These are phyloP conservation scores for Squalus acanthias DNA, from an alignment of 2,797 vertebrate species.

Conservation along the genomic window DNA sequence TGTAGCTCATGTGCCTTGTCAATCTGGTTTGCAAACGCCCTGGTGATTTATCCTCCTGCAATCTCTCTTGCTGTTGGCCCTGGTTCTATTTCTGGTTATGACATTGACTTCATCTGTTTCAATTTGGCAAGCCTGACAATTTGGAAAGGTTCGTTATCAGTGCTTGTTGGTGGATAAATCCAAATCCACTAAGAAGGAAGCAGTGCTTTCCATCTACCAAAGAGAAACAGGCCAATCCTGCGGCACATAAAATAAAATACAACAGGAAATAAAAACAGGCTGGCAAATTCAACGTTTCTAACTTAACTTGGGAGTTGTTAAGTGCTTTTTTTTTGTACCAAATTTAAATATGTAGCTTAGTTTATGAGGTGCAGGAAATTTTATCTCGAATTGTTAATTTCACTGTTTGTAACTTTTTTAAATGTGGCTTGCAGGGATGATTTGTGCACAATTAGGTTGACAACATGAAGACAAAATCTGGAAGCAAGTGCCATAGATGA, in stretches of 20 bases:
- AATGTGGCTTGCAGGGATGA: neutral
- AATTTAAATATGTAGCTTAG: neutral
- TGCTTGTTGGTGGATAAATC: neutral
- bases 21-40: neutral
- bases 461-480: neutral
- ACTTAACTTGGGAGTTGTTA: neutral
- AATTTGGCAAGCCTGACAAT: neutral
- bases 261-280: neutral
- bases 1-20: neutral
- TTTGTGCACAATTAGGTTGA: neutral
- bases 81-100: neutral
- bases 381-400: neutral
- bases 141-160: neutral
- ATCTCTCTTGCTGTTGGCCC: neutral
- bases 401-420: neutral
- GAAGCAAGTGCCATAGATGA: neutral
- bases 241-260: neutral
- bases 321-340: neutral
- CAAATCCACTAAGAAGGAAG: neutral
- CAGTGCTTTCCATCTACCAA: neutral
- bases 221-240: neutral
- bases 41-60: neutral
- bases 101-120: conserved; percentile 14
- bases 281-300: neutral
- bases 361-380: neutral